Evolutionary conservation across 2,797 vertebrate genomes (phyloP), one percentile per base, ranked within the genome.

Genomic region (Strix occidentalis): DNA sequence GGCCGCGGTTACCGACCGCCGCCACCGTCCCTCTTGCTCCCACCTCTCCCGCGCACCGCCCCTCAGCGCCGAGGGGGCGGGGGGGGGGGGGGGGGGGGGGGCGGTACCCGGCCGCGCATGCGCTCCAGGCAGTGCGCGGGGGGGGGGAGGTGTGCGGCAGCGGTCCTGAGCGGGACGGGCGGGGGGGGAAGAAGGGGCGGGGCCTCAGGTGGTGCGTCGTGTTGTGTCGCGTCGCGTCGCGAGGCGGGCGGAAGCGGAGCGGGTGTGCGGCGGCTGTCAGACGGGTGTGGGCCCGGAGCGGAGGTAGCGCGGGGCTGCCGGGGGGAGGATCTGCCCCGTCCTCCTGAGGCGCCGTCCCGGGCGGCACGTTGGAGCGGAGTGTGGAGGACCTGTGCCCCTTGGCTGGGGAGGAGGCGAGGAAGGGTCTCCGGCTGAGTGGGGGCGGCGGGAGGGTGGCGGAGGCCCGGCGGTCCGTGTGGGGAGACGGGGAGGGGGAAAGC

Each of bases 11-110:
- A 17, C 39, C 13, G 16, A 15, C 29, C 8, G 2, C 35, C 1
- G 5, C 9, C 26, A 1, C 0, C 31, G 8, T 0, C 1, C 10
- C 64, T 23, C 23, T 4, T n/a, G 12, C 26, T 5, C 6, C 60
- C 8, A 13, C 39, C 39, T 13, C 39, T 41, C 39, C 39, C 39
- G 39, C 39, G 39, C 39, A 12, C 13, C 21, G 5, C 23, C 16
- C 13, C 13, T 53, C 57, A 21, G 21, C 25, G 41, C 6, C 16
- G 10, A 29, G 6, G 11, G 1, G 33, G 21, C 23, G 57, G 23
- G 39, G 39, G 39, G 39, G n/a, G n/a, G n/a, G n/a, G n/a, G n/a
- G n/a, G n/a, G n/a, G n/a, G n/a, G n/a, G n/a, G n/a, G n/a, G n/a
- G n/a, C 11, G 39, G 39, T 12, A 12, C 39, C 12, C 39, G 39